Percentiles rank a stretch among this genome's conserved stretches.
Evolutionary conservation across 2,113 vertebrate genomes (phyloP).

Genomic region (Perca schrenkii): DNA sequence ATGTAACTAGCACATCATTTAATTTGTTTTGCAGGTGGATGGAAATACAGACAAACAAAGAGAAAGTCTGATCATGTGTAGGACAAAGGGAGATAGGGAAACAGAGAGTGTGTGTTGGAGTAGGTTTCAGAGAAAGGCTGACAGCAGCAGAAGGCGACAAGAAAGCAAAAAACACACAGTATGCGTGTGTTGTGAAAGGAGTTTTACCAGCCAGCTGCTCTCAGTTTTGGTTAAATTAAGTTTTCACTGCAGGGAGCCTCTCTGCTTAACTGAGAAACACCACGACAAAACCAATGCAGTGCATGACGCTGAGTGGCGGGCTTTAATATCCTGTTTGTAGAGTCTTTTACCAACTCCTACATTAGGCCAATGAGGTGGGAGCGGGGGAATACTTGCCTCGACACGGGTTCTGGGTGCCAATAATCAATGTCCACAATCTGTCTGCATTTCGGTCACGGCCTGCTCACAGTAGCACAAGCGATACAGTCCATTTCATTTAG

Average conservation of each 20-base stretch:
- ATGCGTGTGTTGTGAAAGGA: conserved; percentile 2
- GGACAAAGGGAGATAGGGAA: not conserved
- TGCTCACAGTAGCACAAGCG: too few relatives aligned
- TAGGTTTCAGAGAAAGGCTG: not conserved
- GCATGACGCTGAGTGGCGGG: conserved; percentile 30
- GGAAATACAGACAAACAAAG: not conserved
- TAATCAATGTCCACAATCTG: too few relatives aligned
- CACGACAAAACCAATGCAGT: conserved; percentile 23
- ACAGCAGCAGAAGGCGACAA: conserved; percentile 28
- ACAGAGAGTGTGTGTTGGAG: conserved; percentile 8
- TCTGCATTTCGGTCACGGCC: too few relatives aligned
- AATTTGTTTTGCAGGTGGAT: not conserved
- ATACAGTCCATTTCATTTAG: too few relatives aligned
- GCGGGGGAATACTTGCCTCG: too few relatives aligned
- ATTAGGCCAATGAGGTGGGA: too few relatives aligned
- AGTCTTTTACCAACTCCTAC: too few relatives aligned
- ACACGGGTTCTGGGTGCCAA: too few relatives aligned
- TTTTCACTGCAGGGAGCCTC: conserved; percentile 8
- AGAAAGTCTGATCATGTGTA: not conserved
- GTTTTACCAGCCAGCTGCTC: conserved; percentile 53
- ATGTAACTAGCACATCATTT: not conserved
- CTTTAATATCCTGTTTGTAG: conserved; percentile 18
- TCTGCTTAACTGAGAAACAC: conserved; percentile 16
- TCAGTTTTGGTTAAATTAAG: conserved; percentile 44
- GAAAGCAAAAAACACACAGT: not conserved